phyloP scores from a whole-genome alignment of 2,888 invertebrate genomes.

The Ormyrus labotus region DNA sequence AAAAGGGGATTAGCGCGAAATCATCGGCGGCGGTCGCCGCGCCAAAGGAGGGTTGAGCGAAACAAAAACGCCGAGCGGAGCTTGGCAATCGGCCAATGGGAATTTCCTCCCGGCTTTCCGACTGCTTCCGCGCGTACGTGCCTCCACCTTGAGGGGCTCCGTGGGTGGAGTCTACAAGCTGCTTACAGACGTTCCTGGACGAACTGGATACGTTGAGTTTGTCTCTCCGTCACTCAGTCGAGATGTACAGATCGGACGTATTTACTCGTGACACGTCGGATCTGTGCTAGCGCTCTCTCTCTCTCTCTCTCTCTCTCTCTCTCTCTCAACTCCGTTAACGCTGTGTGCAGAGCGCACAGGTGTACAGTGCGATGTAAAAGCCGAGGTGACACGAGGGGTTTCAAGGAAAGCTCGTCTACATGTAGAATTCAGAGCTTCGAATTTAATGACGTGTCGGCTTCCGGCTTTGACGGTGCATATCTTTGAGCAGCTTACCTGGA shows the following conservation, averaged over 20 bases:
- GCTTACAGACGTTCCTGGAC: slow-evolving; percentile 34
- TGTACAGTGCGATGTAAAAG: slow-evolving; percentile 6
- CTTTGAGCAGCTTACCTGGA: too few species aligned
- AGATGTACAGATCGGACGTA: slow-evolving; percentile 22
- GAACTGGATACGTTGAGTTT: slow-evolving; percentile 24
- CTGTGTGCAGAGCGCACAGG: background rate
- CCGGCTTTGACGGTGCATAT: too few species aligned
- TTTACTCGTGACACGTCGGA: slow-evolving; percentile 44
- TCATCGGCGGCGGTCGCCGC: background rate
- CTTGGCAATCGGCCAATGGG: slow-evolving; percentile 35
- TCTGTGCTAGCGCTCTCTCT: background rate
- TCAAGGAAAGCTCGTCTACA: too few species aligned
- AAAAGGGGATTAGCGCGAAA: slow-evolving; percentile 34
- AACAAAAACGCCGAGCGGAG: background rate
- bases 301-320: too few species aligned
- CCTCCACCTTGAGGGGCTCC: background rate
- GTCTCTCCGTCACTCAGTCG: background rate
- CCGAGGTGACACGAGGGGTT: too few species aligned
- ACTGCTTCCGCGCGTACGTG: background rate
- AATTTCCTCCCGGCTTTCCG: background rate
- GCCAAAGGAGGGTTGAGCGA: background rate
- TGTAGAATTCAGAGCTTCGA: too few species aligned
- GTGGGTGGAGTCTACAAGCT: slow-evolving; percentile 18
- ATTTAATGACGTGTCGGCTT: too few species aligned
- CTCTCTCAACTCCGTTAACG: too few species aligned